These are phyloP conservation scores for Criorhina ranunculi DNA, from an alignment of 2,888 invertebrate species.

Conservation along the genomic window DNA sequence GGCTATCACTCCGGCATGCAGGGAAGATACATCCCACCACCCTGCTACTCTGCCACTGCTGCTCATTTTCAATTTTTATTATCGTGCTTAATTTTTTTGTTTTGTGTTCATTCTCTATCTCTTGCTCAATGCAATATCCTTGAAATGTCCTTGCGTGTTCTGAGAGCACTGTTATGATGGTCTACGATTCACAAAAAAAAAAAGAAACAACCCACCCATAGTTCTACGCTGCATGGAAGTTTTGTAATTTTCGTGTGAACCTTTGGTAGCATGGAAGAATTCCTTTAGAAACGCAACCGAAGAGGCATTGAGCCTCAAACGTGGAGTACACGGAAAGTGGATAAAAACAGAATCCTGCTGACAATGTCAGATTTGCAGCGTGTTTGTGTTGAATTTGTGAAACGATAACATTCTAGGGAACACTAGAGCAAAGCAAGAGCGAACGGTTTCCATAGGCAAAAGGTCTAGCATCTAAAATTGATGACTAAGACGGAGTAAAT, in stretches of 20 bases:
- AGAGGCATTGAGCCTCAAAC: constrained; percentile 24
- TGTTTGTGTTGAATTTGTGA: constrained; percentile 72
- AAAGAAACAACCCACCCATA: constrained; percentile 11
- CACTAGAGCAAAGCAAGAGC: background rate
- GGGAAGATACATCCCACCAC: constrained; percentile 41
- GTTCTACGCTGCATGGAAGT: constrained; percentile 14
- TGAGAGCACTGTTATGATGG: constrained; percentile 67
- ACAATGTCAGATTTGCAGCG: constrained; percentile 70
- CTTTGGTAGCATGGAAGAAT: constrained; percentile 47
- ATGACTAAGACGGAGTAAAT: constrained; percentile 66
- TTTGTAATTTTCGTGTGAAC: constrained; percentile 72
- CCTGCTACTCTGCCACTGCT: constrained; percentile 10
- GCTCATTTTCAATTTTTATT: constrained; percentile 76
- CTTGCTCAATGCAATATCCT: constrained; percentile 71
- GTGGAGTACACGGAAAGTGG: constrained; percentile 28
- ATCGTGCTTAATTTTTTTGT: constrained; percentile 65
- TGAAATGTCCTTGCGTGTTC: constrained; percentile 77
- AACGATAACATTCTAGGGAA: constrained; percentile 29
- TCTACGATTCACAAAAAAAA: constrained; percentile 36
- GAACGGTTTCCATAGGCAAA: constrained; percentile 45
- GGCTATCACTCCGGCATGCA: constrained; percentile 39
- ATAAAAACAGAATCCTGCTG: constrained; percentile 64
- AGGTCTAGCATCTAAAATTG: constrained; percentile 67
- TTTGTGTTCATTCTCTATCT: constrained; percentile 3
- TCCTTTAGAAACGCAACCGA: constrained; percentile 45